phyloP scores from a whole-genome alignment of 1,140 invertebrate species.

The Drosophila parabipectinata region DNA sequence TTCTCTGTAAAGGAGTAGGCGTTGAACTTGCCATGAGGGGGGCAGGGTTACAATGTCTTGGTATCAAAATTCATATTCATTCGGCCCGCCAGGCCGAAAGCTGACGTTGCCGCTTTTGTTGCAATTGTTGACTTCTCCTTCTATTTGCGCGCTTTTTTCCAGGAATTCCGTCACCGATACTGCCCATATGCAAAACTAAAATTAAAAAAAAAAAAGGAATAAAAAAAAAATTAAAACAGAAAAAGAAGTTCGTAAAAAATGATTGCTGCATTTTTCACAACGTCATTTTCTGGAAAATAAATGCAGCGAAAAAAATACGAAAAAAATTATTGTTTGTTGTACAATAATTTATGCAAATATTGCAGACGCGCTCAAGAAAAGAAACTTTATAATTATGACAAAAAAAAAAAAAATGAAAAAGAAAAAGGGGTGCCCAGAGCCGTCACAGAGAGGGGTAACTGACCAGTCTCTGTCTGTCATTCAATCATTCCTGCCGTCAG shows the following conservation, averaged over 20 bases:
- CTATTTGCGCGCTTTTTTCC: slow-evolving; percentile 53
- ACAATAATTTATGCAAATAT: slow-evolving; percentile 80
- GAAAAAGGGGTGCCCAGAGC: background rate
- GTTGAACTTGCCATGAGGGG: slow-evolving; percentile 1
- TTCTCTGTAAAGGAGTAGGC: slow-evolving; percentile 29
- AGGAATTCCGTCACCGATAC: slow-evolving; percentile 79
- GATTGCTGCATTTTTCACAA: slow-evolving; percentile 77
- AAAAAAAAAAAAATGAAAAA: background rate
- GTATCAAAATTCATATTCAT: slow-evolving; percentile 32
- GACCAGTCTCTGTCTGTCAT: slow-evolving; percentile 38
- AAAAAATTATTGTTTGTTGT: slow-evolving; percentile 71
- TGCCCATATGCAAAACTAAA: slow-evolving; percentile 36
- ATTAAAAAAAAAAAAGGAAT: slow-evolving; percentile 21
- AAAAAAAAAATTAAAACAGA: slow-evolving; percentile 18
- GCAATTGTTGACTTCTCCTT: slow-evolving; percentile 35
- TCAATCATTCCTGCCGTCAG: slow-evolving; percentile 26
- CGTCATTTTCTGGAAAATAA: slow-evolving; percentile 76
- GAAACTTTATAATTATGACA: slow-evolving; percentile 44
- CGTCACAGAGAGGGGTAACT: slow-evolving; percentile 6
- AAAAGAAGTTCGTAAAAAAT: slow-evolving; percentile 54
- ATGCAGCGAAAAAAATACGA: slow-evolving; percentile 38
- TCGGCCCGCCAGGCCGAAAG: slow-evolving; percentile 9
- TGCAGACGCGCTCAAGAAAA: slow-evolving; percentile 68
- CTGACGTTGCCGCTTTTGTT: slow-evolving; percentile 30
- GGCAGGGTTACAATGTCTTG: slow-evolving; percentile 12